Conservation (phyloP, 2,113 vertebrate genomes). For the Brachypteracias leptosomus region DNA sequence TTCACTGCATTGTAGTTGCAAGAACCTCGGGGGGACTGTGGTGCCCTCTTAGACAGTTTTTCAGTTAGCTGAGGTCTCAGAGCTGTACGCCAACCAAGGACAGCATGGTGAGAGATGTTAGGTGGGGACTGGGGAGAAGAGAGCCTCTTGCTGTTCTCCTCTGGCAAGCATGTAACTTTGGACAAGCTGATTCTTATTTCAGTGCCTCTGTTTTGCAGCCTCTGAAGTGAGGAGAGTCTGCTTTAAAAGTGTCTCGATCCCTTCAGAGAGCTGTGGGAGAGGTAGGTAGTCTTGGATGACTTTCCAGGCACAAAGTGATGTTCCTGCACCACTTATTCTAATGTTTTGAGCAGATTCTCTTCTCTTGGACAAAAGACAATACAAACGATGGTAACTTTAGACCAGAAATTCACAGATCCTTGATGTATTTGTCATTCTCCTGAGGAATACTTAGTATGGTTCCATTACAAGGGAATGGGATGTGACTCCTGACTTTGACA, state of each 20-base stretch:
- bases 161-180: not conserved
- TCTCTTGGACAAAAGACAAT: not conserved
- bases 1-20: not conserved
- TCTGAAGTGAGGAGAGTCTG: not conserved
- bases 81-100: not conserved
- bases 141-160: not conserved
- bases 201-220: not conserved
- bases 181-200: not conserved
- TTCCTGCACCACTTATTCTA: not conserved
- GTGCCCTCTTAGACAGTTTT: not conserved
- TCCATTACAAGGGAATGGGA: not conserved
- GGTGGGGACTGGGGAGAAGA: not conserved
- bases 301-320: not conserved
- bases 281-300: not conserved
- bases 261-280: not conserved
- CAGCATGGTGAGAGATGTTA: fast-evolving
- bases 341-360: not conserved
- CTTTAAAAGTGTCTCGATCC: not conserved
- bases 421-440: not conserved
- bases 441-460: not conserved
- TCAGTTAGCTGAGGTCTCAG: not conserved
- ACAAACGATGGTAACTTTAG: not conserved
- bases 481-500: not conserved
- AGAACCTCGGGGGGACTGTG: not conserved
- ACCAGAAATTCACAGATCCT: not conserved